These are phyloP conservation scores for Pyrgilauda ruficollis DNA, from an alignment of 2,113 vertebrate genomes.

Conservation along the genomic window DNA sequence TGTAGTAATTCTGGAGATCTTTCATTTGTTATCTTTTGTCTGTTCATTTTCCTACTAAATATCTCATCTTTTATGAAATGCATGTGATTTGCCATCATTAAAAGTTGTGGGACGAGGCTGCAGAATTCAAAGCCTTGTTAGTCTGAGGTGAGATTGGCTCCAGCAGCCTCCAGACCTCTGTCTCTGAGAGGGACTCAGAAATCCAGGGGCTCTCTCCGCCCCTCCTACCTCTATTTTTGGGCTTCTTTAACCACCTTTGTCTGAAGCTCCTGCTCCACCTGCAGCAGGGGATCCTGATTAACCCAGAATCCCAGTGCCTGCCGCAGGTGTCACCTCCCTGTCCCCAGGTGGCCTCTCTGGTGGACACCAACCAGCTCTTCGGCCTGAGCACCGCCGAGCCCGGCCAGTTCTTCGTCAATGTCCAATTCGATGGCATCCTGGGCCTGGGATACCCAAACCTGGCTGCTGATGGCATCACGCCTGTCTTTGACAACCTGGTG, in stretches of 20 bases:
- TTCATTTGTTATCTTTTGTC: not conserved
- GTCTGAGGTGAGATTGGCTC: not conserved
- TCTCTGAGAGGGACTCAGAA: not conserved
- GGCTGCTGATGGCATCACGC: constrained; percentile 1
- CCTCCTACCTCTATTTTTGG: rapidly evolving
- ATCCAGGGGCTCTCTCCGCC: rapidly evolving
- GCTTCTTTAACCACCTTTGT: not conserved
- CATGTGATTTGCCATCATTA: no score
- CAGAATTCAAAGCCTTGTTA: not conserved
- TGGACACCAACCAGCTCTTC: constrained; percentile 54
- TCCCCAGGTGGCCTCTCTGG: constrained; percentile 54
- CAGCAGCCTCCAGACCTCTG: not conserved
- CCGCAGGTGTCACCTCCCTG: not conserved
- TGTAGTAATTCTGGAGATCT: not conserved
- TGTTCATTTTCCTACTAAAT: not conserved
- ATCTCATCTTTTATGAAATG: not conserved
- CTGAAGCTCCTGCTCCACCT: not conserved
- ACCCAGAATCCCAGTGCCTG: not conserved
- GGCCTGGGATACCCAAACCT: constrained; percentile 68
- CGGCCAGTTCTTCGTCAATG: constrained; percentile 15
- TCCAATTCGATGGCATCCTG: constrained; percentile 71
- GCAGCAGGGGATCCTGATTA: not conserved
- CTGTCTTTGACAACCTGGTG: constrained; percentile 71
- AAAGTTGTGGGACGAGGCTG: rapidly evolving
- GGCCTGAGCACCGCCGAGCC: constrained; percentile 65